phyloP scores from a whole-genome alignment of 2,888 invertebrate species.

The Tachystola acroxantha region DNA sequence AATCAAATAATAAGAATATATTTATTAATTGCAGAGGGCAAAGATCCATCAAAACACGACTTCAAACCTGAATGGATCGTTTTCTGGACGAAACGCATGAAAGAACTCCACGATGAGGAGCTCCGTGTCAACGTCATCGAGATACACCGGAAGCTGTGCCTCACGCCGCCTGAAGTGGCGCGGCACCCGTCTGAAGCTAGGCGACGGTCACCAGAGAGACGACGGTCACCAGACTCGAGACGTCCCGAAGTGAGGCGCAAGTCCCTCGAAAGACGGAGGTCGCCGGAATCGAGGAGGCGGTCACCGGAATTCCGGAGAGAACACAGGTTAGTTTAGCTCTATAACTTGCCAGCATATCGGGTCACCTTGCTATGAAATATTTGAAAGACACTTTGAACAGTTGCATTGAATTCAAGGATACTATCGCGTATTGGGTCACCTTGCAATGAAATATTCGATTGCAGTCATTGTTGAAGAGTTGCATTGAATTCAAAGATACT shows the following conservation, averaged over 20 bases:
- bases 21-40: conserved; percentile 78
- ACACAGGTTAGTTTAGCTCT: conserved; percentile 6
- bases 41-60: conserved; percentile 88
- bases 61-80: conserved; percentile 94
- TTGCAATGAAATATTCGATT: no score
- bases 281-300: conserved; percentile 16
- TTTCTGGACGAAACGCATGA: conserved; percentile 90
- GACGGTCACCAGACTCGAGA: conserved; percentile 11
- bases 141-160: conserved; percentile 80
- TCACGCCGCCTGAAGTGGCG: conserved; percentile 45
- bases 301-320: conserved; percentile 10
- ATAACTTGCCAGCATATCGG: no score
- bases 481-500: no score
- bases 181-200: conserved; percentile 10
- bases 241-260: conserved; percentile 12
- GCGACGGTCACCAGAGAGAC: conserved; percentile 9
- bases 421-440: no score
- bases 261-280: conserved; percentile 17
- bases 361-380: no score
- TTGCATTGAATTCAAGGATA: no score
- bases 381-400: no score
- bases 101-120: conserved; percentile 85
- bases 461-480: no score
- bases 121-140: conserved; percentile 82
- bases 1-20: no score